These are phyloP conservation scores for Aphrophora alni DNA, from an alignment of 2,888 invertebrate species.

Conservation along the genomic window DNA sequence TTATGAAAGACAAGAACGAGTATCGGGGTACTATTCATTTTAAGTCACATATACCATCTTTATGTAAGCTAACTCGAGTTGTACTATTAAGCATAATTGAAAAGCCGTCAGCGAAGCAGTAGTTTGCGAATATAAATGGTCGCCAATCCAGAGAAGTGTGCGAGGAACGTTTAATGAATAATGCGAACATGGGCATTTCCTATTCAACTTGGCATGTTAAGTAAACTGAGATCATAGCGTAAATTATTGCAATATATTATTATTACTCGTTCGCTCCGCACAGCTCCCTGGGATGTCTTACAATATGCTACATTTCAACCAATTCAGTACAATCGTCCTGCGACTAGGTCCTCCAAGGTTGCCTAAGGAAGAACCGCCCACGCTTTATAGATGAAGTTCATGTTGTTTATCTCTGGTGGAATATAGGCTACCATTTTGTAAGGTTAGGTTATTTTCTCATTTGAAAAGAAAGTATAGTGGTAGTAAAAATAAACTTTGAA, in stretches of 20 bases:
- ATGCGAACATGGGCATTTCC: background rate
- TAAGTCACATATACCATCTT: constrained; percentile 2
- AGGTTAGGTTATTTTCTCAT: no score
- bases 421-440: no score
- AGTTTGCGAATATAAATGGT: background rate
- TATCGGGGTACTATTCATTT: background rate
- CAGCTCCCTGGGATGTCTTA: background rate
- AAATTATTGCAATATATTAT: constrained; percentile 2
- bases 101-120: background rate
- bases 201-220: background rate
- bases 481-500: no score
- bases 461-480: no score
- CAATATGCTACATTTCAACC: background rate
- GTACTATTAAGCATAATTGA: background rate
- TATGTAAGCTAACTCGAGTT: background rate
- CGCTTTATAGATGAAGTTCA: no score
- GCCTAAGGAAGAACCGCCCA: background rate
- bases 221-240: background rate
- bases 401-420: no score
- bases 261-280: background rate
- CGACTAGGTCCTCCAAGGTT: background rate
- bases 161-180: background rate
- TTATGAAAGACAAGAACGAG: background rate
- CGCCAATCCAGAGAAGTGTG: background rate
- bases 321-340: background rate